Conservation (phyloP, 2,797 vertebrate genomes). For the Tauraco hartlaubi region DNA sequence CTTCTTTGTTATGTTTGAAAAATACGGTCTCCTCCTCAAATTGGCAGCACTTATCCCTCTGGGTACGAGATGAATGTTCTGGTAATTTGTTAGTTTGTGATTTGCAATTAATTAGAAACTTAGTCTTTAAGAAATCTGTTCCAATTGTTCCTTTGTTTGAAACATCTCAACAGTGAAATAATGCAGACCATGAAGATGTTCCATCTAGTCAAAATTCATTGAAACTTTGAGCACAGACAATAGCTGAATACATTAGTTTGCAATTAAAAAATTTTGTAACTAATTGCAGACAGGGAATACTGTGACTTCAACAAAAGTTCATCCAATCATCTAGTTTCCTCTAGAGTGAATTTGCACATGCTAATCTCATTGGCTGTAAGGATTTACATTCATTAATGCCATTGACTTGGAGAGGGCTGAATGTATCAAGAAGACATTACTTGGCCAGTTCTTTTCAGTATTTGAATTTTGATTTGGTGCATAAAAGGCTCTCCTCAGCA, state of each 20-base stretch:
- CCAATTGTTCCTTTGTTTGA: conserved; percentile 41
- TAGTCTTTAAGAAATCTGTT: conserved; percentile 12
- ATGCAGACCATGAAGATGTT: not conserved
- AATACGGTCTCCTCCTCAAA: conserved; percentile 8
- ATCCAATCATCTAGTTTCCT: not conserved
- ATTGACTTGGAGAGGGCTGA: not conserved
- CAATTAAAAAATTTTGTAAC: not conserved
- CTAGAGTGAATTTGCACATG: not conserved
- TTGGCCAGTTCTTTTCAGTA: not conserved
- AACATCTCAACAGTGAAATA: conserved; percentile 40
- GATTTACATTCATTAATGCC: not conserved
- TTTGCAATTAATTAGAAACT: conserved; percentile 55
- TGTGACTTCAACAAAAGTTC: not conserved
- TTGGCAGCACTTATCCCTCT: conserved; percentile 61
- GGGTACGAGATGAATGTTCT: conserved; percentile 28
- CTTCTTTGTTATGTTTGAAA: conserved; percentile 58
- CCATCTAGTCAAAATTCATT: conserved; percentile 1
- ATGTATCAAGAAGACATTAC: not conserved
- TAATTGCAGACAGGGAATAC: not conserved
- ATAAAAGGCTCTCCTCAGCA: not conserved
- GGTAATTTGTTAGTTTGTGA: conserved; percentile 38
- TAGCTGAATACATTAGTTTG: not conserved
- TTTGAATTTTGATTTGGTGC: not conserved
- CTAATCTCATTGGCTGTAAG: not conserved
- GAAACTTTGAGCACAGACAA: not conserved